These are phyloP conservation scores for Pimpla rufipes DNA, from an alignment of 2,888 invertebrate species.

Conservation along the genomic window DNA sequence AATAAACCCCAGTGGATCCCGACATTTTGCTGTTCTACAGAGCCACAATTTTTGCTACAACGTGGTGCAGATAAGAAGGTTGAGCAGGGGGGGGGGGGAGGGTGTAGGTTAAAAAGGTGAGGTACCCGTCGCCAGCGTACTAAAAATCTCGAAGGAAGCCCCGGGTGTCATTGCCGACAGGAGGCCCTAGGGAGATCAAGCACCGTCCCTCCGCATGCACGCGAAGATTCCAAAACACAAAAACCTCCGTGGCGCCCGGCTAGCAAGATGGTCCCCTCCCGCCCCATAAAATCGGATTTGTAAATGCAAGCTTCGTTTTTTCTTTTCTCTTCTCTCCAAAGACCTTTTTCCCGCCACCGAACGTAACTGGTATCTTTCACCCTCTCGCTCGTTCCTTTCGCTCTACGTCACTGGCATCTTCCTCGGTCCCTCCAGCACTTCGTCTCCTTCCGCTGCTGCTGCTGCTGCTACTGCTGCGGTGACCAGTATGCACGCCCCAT, in stretches of 20 bases:
- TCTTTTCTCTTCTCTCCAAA: constrained; percentile 15
- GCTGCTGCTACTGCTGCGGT: not conserved
- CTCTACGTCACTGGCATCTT: not conserved
- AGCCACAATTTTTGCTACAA: constrained; percentile 1
- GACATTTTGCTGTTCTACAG: constrained; percentile 37
- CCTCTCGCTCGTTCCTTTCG: constrained; percentile 38
- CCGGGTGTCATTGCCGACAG: constrained; percentile 64
- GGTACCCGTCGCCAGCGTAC: constrained; percentile 24
- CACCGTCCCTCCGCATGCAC: constrained; percentile 11
- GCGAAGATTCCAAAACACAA: not conserved
- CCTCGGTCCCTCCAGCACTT: constrained; percentile 8
- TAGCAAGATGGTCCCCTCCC: constrained; percentile 14
- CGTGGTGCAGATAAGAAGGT: not conserved
- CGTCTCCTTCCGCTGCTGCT: constrained; percentile 23
- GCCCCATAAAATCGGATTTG: constrained; percentile 69
- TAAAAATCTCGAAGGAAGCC: constrained; percentile 55
- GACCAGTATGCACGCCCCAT: constrained; percentile 54
- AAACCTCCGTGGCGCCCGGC: not conserved
- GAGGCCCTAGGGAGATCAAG: constrained; percentile 50
- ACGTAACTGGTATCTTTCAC: constrained; percentile 48
- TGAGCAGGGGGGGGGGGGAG: not conserved
- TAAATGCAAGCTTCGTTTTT: constrained; percentile 57
- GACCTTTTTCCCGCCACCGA: constrained; percentile 40
- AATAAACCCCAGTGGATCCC: constrained; percentile 17
- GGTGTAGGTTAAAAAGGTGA: constrained; percentile 24